Base-by-base conservation (phyloP, 2,113 vertebrate genomes). In the Sprattus sprattus region DNA sequence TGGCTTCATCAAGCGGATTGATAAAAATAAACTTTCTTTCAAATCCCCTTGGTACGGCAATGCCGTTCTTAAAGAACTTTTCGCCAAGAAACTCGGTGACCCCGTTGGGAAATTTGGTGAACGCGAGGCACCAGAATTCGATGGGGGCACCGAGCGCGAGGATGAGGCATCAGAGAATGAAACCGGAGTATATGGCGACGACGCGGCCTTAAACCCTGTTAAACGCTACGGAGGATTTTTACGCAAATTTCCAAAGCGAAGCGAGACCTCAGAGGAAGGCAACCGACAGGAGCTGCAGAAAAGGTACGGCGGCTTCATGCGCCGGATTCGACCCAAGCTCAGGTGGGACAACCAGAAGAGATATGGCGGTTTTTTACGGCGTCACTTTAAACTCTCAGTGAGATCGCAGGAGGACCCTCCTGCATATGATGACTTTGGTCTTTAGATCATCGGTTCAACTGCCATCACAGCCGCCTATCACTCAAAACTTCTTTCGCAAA, bases 331-430 rank as follows among this genome's bases (percentile, higher is more conserved):
- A 2, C 98, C 98, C 86, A 99, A 97, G 93, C 92, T 98, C 50
- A 97, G 96, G 89, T 99, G 97, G 98, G 96, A 98, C 94, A 98
- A 97, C 90, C 96, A 97, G 94, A 97, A 99, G 91, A 94, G 98
- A 22, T 99, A 99, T 6, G 98, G 98, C 0, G 97, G 97, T 2
- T 99, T 98, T 92, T 95, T 99, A 92, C 92, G 97, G 81, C 95
- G 97, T 78, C 97, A 99, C 92, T 99, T 98, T 95, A 98, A 98
- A 93, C 95, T 98, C 87, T 96, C 94, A 0, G 94, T 96, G 0
- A 95, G 98, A 32, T 96, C 98, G 0, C 95, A 95, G 0, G 97
- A 98, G 91, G 96, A 97, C 71, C 97, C 98, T 47, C 97, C 98
- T 47, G 94, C 84, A 86, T 95, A 95, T 32, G 96, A 97, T 85